A percentile compares a stretch with the other conserved stretches of the same genome.
These are phyloP conservation scores for Latrodectus hesperus DNA, from an alignment of 2,888 invertebrate species.

Conservation along the genomic window DNA sequence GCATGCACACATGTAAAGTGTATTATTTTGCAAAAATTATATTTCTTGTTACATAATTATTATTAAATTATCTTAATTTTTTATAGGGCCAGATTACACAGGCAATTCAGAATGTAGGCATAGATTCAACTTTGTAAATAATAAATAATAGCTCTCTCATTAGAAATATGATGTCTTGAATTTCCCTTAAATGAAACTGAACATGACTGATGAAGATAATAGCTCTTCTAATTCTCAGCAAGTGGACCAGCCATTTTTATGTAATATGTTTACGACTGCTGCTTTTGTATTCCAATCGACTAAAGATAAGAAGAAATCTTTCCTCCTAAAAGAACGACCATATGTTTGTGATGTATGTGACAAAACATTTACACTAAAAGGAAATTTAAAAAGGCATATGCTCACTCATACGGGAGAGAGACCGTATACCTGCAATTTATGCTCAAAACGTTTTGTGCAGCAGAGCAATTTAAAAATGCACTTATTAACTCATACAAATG, in stretches of 20 bases:
- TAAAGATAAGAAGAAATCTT: constrained; percentile 14
- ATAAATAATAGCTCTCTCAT: too few relatives aligned
- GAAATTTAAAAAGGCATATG: constrained; percentile 65
- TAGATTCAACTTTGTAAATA: too few relatives aligned
- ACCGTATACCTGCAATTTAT: constrained; percentile 58
- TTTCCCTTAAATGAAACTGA: too few relatives aligned
- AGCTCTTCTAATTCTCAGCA: constrained; percentile 27
- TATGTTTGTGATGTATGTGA: constrained; percentile 54
- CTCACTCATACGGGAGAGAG: constrained; percentile 64
- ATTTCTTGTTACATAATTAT: too few relatives aligned
- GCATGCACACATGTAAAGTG: too few relatives aligned
- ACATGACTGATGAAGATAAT: constrained; percentile 50
- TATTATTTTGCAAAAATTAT: too few relatives aligned
- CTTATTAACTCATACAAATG: constrained; percentile 58
- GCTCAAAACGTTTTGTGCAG: constrained; percentile 62
- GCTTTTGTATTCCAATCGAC: constrained; percentile 55
- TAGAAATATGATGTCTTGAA: too few relatives aligned
- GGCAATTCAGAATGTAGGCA: too few relatives aligned
- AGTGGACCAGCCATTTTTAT: constrained; percentile 42
- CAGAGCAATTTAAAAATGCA: constrained; percentile 68
- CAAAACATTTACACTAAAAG: constrained; percentile 66
- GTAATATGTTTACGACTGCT: constrained; percentile 55
- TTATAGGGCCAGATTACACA: too few relatives aligned
- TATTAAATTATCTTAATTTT: too few relatives aligned
- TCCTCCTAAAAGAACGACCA: constrained; percentile 29